Evolutionary conservation across 1,140 invertebrate genomes (phyloP).

Genomic region (Bacillus rossius): DNA sequence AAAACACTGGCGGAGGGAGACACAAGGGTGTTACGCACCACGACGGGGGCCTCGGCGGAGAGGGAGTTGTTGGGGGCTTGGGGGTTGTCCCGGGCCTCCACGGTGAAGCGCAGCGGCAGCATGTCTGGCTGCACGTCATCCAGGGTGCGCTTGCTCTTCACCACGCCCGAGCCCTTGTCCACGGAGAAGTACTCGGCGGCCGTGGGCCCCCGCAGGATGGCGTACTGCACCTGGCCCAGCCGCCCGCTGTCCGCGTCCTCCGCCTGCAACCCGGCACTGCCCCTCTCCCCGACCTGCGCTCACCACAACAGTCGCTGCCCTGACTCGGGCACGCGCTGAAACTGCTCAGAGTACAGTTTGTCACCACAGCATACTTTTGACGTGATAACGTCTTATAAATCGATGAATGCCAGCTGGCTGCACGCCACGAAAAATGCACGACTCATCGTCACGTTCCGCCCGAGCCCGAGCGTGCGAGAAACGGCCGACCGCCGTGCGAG

Average conservation of each 20-base stretch:
- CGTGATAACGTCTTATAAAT: no score
- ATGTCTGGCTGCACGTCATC: constrained; percentile 54
- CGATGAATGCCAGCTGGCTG: no score
- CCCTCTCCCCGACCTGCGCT: no score
- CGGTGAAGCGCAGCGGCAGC: constrained; percentile 67
- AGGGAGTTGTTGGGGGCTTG: constrained; percentile 51
- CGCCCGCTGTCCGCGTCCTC: constrained; percentile 76
- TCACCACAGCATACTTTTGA: no score
- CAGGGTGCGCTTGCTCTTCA: constrained; percentile 65
- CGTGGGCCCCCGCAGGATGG: constrained; percentile 48
- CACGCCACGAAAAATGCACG: no score
- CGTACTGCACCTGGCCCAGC: constrained; percentile 69
- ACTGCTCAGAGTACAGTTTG: no score
- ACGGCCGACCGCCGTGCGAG: no score
- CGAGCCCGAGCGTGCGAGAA: no score
- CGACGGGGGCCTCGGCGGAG: constrained; percentile 54
- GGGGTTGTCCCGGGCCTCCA: constrained; percentile 73
- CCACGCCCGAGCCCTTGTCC: constrained; percentile 64
- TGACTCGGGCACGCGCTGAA: no score
- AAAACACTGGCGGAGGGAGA: no score
- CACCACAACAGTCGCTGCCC: no score
- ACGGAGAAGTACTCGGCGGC: constrained; percentile 63
- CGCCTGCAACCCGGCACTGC: constrained; percentile 47
- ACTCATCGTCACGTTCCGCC: no score
- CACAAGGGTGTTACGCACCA: constrained; percentile 50